Evolutionary conservation across 1,140 invertebrate genomes (phyloP).

Genomic region (Trichogramma pretiosum): DNA sequence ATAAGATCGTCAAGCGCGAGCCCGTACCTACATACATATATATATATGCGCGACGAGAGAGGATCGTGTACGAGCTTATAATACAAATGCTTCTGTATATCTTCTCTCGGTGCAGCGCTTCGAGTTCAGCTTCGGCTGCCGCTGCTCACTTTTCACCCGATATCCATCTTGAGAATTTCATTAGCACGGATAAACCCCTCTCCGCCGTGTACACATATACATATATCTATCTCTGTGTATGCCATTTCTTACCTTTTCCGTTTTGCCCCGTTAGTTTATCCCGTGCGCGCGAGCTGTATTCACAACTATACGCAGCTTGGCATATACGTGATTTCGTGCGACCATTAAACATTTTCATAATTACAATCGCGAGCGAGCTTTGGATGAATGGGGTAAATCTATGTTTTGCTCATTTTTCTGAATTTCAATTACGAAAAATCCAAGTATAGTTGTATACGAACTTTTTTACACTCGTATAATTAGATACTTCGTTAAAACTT

Average conservation of each 20-base stretch:
- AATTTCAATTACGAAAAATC: too few relatives aligned
- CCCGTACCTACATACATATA: not conserved
- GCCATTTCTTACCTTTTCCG: conserved; percentile 3
- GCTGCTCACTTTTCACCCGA: not conserved
- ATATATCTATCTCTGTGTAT: not conserved
- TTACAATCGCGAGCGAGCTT: conserved; percentile 9
- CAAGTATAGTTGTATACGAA: too few relatives aligned
- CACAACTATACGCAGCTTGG: too few relatives aligned
- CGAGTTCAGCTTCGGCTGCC: not conserved
- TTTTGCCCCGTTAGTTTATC: too few relatives aligned
- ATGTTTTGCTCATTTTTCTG: too few relatives aligned
- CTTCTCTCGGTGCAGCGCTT: not conserved
- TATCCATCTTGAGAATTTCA: conserved; percentile 31
- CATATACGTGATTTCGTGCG: too few relatives aligned
- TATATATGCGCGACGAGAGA: not conserved
- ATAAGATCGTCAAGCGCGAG: too few relatives aligned
- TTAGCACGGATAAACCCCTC: conserved; percentile 21
- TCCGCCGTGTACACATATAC: not conserved
- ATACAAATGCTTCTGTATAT: too few relatives aligned
- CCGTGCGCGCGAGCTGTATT: too few relatives aligned
- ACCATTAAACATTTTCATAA: conserved; percentile 21
- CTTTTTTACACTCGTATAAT: too few relatives aligned
- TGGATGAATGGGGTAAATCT: too few relatives aligned
- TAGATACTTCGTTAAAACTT: too few relatives aligned
- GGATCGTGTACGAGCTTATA: not conserved